A percentile compares a stretch with the other conserved stretches of the same genome.
phyloP scores from a whole-genome alignment of 2,797 vertebrate species.

The Florisuga fusca region DNA sequence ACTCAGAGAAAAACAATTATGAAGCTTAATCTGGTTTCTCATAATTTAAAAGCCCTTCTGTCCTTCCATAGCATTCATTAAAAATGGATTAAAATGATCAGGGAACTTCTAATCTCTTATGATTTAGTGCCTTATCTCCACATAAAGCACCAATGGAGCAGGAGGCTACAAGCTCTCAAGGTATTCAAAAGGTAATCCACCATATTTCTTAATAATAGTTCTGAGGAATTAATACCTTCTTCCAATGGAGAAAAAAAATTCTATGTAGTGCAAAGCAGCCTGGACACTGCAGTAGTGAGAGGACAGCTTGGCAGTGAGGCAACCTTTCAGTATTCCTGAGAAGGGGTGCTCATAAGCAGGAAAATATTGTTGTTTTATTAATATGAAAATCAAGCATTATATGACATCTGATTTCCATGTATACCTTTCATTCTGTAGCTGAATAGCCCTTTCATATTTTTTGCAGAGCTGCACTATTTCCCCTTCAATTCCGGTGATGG shows the following conservation, averaged over 20 bases:
- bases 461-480: slow-evolving; percentile 81
- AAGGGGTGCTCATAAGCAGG: neutral
- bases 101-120: neutral
- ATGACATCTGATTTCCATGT: neutral
- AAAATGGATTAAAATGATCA: neutral
- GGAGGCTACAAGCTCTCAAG: neutral
- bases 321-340: neutral
- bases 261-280: neutral
- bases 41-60: neutral
- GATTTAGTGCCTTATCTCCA: neutral
- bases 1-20: neutral
- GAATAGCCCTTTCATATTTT: slow-evolving; percentile 76
- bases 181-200: neutral
- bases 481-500: slow-evolving; percentile 78
- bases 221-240: neutral
- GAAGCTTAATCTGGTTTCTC: neutral
- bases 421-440: slow-evolving; percentile 86
- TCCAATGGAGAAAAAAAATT: neutral
- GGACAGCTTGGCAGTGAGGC: neutral
- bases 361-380: neutral
- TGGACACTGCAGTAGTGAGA: neutral
- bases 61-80: neutral
- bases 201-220: neutral
- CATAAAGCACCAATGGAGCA: neutral
- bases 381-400: neutral